These are phyloP conservation scores for Gryllus longicercus DNA, from an alignment of 2,888 invertebrate species.

Conservation along the genomic window DNA sequence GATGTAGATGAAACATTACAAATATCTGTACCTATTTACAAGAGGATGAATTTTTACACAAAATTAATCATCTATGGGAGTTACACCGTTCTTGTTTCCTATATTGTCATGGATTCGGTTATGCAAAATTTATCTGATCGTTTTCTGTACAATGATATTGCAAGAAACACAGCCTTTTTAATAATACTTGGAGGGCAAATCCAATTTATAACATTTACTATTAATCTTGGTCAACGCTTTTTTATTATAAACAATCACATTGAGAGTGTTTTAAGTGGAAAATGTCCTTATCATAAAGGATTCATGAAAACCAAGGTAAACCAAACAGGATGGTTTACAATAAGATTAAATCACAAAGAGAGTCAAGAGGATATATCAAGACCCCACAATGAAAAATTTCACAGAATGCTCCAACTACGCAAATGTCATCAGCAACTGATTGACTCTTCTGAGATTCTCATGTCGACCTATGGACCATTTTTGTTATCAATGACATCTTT, in stretches of 20 bases:
- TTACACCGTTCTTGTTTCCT: too few relatives aligned
- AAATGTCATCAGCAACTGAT: not conserved
- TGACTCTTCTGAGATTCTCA: not conserved
- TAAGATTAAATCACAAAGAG: not conserved
- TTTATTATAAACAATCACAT: not conserved
- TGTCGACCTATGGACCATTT: not conserved
- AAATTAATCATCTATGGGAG: too few relatives aligned
- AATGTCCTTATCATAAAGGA: not conserved
- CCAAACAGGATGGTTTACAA: not conserved
- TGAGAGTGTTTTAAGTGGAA: not conserved
- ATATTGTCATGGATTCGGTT: not conserved
- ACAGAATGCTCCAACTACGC: not conserved
- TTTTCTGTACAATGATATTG: not conserved
- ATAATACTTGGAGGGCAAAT: not conserved
- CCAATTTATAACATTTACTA: not conserved
- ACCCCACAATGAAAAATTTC: not conserved
- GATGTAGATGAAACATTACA: not conserved
- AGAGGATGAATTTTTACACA: not conserved
- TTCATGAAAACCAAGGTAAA: not conserved
- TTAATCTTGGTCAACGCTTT: not conserved
- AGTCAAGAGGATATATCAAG: not conserved
- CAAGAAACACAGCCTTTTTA: not conserved
- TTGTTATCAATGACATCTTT: not conserved
- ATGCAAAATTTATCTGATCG: not conserved
- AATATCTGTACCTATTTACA: not conserved